Conservation (phyloP, 2,888 invertebrate species). For the Pseudococcus viburni region DNA sequence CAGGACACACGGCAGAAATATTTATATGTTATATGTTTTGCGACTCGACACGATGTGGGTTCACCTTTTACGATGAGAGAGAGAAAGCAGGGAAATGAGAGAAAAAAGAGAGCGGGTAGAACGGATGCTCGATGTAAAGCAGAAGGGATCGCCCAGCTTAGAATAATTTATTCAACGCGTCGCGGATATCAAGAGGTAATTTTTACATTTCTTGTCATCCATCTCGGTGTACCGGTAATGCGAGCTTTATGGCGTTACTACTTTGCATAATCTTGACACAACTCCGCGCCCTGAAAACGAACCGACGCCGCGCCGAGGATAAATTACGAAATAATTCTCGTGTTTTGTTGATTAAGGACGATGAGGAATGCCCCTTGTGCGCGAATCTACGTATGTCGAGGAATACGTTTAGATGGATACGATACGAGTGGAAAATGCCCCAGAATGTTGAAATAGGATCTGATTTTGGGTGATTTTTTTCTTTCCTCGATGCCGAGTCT, state of each 20-base stretch:
- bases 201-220: constrained; percentile 42
- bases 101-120: too few relatives aligned
- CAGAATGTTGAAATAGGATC: too few relatives aligned
- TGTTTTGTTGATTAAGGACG: constrained; percentile 23
- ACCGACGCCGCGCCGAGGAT: not conserved
- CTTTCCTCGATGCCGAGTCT: too few relatives aligned
- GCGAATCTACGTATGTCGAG: too few relatives aligned
- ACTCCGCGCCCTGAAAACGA: not conserved
- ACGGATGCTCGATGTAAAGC: not conserved
- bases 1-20: not conserved
- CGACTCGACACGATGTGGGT: not conserved
- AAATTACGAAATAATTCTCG: constrained; percentile 42
- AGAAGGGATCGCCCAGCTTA: not conserved
- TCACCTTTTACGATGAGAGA: too few relatives aligned
- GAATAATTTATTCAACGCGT: constrained; percentile 42
- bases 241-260: constrained; percentile 35
- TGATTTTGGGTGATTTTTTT: too few relatives aligned
- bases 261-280: constrained; percentile 41
- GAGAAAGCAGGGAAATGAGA: too few relatives aligned
- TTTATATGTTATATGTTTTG: constrained; percentile 13
- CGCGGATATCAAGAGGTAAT: constrained; percentile 34
- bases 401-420: too few relatives aligned
- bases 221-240: constrained; percentile 13
- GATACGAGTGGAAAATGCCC: too few relatives aligned
- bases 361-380: not conserved